These are phyloP conservation scores for Calameuta idolon DNA, from an alignment of 2,888 invertebrate species.

Conservation along the genomic window DNA sequence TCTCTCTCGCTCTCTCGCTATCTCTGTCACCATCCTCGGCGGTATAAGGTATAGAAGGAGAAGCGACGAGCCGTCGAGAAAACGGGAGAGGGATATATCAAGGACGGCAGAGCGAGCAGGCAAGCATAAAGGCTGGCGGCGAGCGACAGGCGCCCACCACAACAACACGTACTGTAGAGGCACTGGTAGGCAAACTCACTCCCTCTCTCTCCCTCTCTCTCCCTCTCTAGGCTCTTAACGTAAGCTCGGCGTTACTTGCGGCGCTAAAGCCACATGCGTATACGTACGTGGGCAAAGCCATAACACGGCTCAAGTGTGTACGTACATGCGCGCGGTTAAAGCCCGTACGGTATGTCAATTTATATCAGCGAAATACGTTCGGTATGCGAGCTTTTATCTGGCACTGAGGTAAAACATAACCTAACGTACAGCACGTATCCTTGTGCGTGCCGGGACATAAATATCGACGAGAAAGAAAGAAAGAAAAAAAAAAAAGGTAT, in stretches of 20 bases:
- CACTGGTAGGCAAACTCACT: neutral
- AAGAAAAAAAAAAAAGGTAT: neutral
- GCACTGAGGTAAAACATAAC: neutral
- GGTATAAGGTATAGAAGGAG: conserved; percentile 15
- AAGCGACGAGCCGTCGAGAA: conserved; percentile 15
- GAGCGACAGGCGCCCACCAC: conserved; percentile 44
- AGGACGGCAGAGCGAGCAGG: conserved; percentile 41
- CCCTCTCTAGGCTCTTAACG: neutral
- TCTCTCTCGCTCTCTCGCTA: conserved; percentile 20
- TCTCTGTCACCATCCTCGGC: neutral
- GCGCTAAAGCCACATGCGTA: conserved; percentile 1
- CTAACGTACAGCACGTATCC: neutral
- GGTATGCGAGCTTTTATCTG: neutral
- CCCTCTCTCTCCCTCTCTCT: too few relatives aligned
- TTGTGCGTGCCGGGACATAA: neutral
- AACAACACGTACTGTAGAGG: neutral
- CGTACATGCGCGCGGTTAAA: neutral
- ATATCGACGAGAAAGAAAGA: neutral
- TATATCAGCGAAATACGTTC: neutral
- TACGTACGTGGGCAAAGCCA: neutral
- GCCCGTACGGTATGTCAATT: neutral
- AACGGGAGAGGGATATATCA: conserved; percentile 35
- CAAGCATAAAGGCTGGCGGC: conserved; percentile 28
- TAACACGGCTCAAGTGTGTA: neutral
- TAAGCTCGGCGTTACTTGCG: neutral